Evolutionary conservation across 2,113 vertebrate genomes (phyloP), one percentile per base, ranked within the genome.

Genomic region (Amblyornis subalaris): DNA sequence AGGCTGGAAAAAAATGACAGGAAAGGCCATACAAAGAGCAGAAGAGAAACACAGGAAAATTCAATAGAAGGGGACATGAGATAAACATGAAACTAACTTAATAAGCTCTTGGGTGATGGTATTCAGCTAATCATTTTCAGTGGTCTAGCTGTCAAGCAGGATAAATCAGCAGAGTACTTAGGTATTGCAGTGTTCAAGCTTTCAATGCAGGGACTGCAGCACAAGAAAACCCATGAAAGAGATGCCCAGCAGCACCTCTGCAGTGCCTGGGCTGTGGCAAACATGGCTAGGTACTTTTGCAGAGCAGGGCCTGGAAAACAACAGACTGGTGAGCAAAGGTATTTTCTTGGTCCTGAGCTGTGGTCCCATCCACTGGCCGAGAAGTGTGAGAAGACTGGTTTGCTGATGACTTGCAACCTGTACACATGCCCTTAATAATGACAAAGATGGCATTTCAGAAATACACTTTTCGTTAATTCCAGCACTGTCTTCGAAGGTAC

Each of bases 361-460:
- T 55, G 58, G n/a, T 75, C 40, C 36, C 20, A 28, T 73, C 55
- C 17, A 6, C n/a, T 29, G 44, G 24, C 58, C 0, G 0, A 40
- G 45, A 45, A 75, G 19, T 3, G 1, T 16, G 26, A 65, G 70
- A 66, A 79, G 29, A 10, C 7, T 50, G 35, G 33, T 12, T 50
- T 75, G 47, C 38, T 67, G 29, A 64, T 65, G 44, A 58, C 29
- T n/a, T 62, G 21, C 9, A 65, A 4, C 19, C 29, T 18, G 7
- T 35, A 29, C 0, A 3, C 1, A 0, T 42, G 20, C 13, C 64
- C 35, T 48, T 58, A 55, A 35, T 22, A 66, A 62, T 14, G 33
- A 47, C 47, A 70, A 53, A 79, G 35, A 14, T 15, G 35, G 31
- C 5, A 2, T 40, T 85, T 82, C 29, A 44, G 80, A 83, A 78